phyloP scores from a whole-genome alignment of 2,888 invertebrate species.

The Hirtodrosophila duncani region DNA sequence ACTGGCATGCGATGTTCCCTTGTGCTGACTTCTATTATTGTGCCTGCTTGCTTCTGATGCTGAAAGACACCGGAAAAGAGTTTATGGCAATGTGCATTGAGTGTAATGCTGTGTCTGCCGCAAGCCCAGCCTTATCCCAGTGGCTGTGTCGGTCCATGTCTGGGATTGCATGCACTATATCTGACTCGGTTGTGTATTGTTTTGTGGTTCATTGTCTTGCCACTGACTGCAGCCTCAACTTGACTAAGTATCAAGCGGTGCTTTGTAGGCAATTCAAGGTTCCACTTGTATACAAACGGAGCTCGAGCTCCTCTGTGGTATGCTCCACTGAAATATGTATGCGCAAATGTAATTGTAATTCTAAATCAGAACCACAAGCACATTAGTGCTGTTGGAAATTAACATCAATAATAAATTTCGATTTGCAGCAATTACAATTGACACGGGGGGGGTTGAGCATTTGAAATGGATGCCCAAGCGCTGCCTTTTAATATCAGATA shows the following conservation, averaged over 20 bases:
- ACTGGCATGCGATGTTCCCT: too few species aligned
- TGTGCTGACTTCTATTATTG: too few species aligned
- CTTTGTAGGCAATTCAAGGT: constrained; percentile 47
- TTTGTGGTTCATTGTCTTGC: constrained; percentile 53
- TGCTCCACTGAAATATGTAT: constrained; percentile 29
- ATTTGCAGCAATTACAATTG: constrained; percentile 58
- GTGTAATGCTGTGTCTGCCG: background rate
- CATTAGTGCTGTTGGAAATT: constrained; percentile 51
- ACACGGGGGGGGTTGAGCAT: constrained; percentile 1
- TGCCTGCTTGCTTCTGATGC: too few species aligned
- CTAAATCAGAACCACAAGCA: constrained; percentile 34
- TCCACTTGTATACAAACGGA: background rate
- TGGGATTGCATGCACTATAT: constrained; percentile 12
- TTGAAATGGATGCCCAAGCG: too few species aligned
- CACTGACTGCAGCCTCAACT: constrained; percentile 4
- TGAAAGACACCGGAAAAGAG: constrained; percentile 37
- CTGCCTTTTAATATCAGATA: constrained; percentile 32
- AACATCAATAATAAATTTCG: constrained; percentile 70
- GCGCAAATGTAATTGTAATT: constrained; percentile 41
- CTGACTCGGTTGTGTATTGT: constrained; percentile 25
- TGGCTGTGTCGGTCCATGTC: constrained; percentile 19
- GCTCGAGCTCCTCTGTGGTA: background rate
- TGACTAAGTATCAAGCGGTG: background rate
- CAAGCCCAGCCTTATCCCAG: background rate
- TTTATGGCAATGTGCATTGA: constrained; percentile 58